Percentiles rank a stretch among this genome's conserved stretches.
Evolutionary conservation across 2,797 vertebrate genomes (phyloP).

Genomic region (Gobionotothen gibberifrons): DNA sequence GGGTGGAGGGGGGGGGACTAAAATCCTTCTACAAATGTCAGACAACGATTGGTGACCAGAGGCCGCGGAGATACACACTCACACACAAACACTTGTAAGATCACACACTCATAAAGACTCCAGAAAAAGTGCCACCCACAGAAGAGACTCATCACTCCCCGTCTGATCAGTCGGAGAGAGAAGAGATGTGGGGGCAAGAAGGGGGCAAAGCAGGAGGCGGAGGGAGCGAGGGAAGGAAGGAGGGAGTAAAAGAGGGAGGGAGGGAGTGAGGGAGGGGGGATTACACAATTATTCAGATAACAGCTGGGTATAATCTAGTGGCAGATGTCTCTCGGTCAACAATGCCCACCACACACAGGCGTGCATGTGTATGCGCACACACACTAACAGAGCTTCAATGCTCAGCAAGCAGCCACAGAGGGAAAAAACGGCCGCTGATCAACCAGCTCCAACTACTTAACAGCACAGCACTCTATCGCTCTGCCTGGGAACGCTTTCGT

Average conservation of each 20-base stretch:
- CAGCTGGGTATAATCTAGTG: conserved; percentile 90
- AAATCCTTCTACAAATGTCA: conserved; percentile 86
- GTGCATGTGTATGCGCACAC: conserved; percentile 48
- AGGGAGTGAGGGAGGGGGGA: conserved; percentile 49
- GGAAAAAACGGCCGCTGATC: conserved; percentile 20
- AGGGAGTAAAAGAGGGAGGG: conserved; percentile 35
- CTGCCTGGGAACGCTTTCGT: conserved; percentile 26
- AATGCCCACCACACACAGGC: conserved; percentile 82
- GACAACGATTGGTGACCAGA: conserved; percentile 73
- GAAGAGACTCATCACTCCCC: conserved; percentile 63
- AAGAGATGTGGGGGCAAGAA: conserved; percentile 57
- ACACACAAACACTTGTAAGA: conserved; percentile 22
- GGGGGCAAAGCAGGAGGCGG: conserved; percentile 44
- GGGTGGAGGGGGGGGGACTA: conserved; percentile 29
- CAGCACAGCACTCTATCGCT: conserved; percentile 16
- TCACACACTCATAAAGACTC: conserved; percentile 64
- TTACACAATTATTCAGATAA: conserved; percentile 89
- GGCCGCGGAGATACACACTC: conserved; percentile 46
- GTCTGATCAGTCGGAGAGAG: conserved; percentile 62
- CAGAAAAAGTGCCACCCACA: conserved; percentile 50
- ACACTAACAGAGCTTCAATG: conserved; percentile 58
- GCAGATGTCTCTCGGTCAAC: conserved; percentile 89
- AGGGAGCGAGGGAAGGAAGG: conserved; percentile 28
- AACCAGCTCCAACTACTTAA: conserved; percentile 28
- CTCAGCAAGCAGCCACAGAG: conserved; percentile 41